Conservation (phyloP, 2,113 vertebrate genomes). For the Budorcas taxicolor region DNA sequence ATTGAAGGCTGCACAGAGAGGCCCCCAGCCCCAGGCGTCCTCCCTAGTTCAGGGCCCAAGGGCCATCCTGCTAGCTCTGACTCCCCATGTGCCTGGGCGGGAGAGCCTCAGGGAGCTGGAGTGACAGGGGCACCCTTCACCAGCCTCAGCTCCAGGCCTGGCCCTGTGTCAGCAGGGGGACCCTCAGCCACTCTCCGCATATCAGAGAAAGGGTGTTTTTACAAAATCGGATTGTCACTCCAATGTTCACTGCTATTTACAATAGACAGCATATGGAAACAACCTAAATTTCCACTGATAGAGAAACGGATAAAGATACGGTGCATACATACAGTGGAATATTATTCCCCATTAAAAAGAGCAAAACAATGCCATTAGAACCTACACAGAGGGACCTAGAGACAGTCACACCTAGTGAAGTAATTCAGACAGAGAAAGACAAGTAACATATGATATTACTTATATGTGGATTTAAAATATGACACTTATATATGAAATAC, state of each 20-base stretch:
- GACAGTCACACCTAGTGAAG: accelerated
- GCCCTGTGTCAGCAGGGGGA: background rate
- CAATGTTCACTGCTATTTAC: background rate
- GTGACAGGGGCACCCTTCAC: background rate
- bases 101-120: background rate
- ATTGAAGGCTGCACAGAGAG: background rate
- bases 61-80: accelerated
- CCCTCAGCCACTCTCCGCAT: background rate
- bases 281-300: background rate
- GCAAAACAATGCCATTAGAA: background rate
- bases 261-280: background rate
- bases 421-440: background rate
- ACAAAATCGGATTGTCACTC: background rate
- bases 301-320: background rate
- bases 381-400: background rate
- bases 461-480: background rate
- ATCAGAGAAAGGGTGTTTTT: background rate
- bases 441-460: background rate
- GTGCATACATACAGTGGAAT: background rate
- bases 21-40: too few species aligned
- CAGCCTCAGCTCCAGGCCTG: background rate
- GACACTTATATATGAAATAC: background rate
- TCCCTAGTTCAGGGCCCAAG: background rate
- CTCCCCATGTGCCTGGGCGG: too few species aligned
- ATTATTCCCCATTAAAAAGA: background rate